Evolutionary conservation across 2,113 vertebrate species (phyloP).

Genomic region (Lipotes vexillifer): DNA sequence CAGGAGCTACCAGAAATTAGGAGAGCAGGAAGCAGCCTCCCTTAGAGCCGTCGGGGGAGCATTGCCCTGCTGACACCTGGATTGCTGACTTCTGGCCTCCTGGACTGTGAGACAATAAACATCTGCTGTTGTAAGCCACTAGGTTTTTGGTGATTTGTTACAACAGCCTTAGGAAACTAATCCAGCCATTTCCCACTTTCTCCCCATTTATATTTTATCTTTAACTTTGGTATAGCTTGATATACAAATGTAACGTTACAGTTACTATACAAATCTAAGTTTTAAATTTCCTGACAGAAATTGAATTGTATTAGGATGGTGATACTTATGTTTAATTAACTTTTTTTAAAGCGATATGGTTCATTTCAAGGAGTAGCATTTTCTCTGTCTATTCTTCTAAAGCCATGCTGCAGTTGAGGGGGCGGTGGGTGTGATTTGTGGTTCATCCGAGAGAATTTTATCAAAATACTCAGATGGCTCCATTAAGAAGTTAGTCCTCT

Average conservation of each 20-base stretch:
- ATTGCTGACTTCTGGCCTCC: background rate
- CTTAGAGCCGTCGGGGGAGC: background rate
- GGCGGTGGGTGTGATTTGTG: background rate
- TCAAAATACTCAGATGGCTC: background rate
- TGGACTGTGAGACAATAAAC: background rate
- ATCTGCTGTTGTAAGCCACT: background rate
- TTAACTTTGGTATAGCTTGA: background rate
- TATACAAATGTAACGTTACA: background rate
- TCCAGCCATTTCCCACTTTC: background rate
- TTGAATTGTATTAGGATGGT: background rate
- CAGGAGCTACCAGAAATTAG: background rate
- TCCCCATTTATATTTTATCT: background rate
- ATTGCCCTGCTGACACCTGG: no score
- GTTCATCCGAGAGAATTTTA: slow-evolving; percentile 21
- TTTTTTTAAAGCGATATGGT: background rate
- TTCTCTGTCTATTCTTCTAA: background rate
- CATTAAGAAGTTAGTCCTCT: slow-evolving; percentile 34
- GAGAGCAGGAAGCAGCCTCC: background rate
- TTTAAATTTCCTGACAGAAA: slow-evolving; percentile 7
- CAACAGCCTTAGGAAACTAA: background rate
- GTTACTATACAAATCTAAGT: background rate
- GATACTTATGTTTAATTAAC: background rate
- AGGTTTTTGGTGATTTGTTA: background rate
- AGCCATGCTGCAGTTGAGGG: background rate
- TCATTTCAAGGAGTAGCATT: background rate